Conservation (phyloP, 2,888 invertebrate species). For the Meta bourneti region DNA sequence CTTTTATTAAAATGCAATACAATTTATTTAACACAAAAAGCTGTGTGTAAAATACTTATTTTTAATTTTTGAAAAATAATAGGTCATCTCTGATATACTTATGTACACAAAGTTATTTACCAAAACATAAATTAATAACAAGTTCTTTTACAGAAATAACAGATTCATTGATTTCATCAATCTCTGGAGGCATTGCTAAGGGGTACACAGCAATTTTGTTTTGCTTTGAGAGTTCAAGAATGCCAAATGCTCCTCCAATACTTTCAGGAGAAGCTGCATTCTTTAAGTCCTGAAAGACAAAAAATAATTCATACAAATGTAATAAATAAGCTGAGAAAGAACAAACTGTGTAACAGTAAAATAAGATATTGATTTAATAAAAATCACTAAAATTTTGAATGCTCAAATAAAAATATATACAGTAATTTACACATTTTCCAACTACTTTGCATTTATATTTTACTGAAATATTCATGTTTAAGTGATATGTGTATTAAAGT, state of each 20-base stretch:
- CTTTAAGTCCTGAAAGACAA: conserved; percentile 43
- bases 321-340: background rate
- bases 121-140: conserved; percentile 27
- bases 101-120: conserved; percentile 25
- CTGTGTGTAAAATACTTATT: background rate
- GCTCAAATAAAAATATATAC: no score
- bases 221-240: conserved; percentile 42
- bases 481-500: no score
- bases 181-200: conserved; percentile 45
- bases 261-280: conserved; percentile 35
- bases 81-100: background rate
- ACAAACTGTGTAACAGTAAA: background rate
- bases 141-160: conserved; percentile 14
- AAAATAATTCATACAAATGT: background rate
- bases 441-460: no score
- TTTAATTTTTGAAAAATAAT: background rate
- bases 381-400: no score
- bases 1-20: background rate
- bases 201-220: conserved; percentile 54
- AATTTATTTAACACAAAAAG: background rate
- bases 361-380: no score
- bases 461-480: no score
- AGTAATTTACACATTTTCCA: no score
- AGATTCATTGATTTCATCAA: conserved; percentile 2
- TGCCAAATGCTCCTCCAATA: conserved; percentile 55